Evolutionary conservation across 2,113 vertebrate genomes (phyloP), one percentile per base, ranked within the genome.

Genomic region (Vulpes lagopus): DNA sequence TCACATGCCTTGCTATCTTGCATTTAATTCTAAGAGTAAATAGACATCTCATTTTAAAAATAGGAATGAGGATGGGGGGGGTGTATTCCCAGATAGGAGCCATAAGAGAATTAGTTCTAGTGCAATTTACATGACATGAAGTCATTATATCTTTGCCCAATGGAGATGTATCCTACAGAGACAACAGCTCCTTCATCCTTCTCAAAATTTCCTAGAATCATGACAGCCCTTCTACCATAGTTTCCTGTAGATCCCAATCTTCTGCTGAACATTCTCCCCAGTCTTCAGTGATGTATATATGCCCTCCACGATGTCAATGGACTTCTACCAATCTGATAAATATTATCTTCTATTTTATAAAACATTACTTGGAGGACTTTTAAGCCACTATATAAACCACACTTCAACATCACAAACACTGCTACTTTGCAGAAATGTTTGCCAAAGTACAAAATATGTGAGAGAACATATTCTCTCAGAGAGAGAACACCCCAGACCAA

Each of bases 371-470:
- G 64, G 30, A 87, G 69, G 62, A 87, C 62, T 32, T 83, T 82
- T 11, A 71, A 55, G 20, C 27, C 35, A 92, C 51, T 51, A 73
- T 20, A 92, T 89, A 74, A 65, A 57, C 15, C 32, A 64, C 25
- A 59, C 80, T 92, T 59, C 60, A 94, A 91, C 53, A 91, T 76
- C 43, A 89, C 83, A 89, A 96, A 94, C 71, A 81, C 16, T 43
- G 14, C 19, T 49, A 5, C 17, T 89, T 67, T 85, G 35, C 35
- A 87, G 76, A 97, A 82, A 73, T n/a, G n/a, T 87, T 73, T 23
- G 15, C 74, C 57, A 43, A 74, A 82, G 32, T 53, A 17, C 10
- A 91, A 67, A 78, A 73, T 23, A 84, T 0, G 8, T 55, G 60
- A 81, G 25, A 95, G 43, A 43, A 43, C 43, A 43, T 7, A 43